phyloP scores from a whole-genome alignment of 2,113 vertebrate genomes.

The Etia nguti region DNA sequence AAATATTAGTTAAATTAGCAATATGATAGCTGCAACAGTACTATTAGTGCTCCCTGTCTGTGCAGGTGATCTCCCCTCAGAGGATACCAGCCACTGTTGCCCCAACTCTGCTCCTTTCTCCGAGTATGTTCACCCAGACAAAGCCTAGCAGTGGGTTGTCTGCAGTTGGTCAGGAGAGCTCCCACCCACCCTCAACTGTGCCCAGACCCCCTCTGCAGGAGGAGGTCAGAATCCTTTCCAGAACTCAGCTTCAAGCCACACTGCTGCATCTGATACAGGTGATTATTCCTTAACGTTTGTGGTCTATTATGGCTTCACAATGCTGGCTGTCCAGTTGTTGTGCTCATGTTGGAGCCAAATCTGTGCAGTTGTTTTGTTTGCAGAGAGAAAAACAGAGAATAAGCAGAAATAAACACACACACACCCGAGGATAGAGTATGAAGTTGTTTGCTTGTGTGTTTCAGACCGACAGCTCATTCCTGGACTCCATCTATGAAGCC shows the following conservation, averaged over 20 bases:
- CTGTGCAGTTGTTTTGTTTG: background rate
- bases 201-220: background rate
- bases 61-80: slow-evolving; percentile 79
- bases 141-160: background rate
- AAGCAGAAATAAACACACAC: background rate
- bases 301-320: background rate
- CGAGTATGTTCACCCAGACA: slow-evolving; percentile 81
- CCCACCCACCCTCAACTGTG: background rate
- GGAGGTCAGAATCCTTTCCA: slow-evolving; percentile 67
- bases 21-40: background rate
- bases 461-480: slow-evolving; percentile 88
- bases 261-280: slow-evolving; percentile 88
- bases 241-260: slow-evolving; percentile 83
- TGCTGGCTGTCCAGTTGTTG: background rate
- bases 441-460: slow-evolving; percentile 60
- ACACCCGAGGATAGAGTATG: background rate
- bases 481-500: slow-evolving; percentile 89
- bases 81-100: slow-evolving; percentile 72
- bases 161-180: slow-evolving; percentile 30
- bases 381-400: background rate
- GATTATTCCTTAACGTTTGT: background rate
- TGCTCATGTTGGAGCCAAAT: background rate
- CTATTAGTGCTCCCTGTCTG: background rate
- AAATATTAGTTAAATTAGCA: background rate
- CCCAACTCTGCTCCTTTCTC: slow-evolving; percentile 82